Conservation (phyloP, 2,888 invertebrate species). For the Tenodera sinensis region DNA sequence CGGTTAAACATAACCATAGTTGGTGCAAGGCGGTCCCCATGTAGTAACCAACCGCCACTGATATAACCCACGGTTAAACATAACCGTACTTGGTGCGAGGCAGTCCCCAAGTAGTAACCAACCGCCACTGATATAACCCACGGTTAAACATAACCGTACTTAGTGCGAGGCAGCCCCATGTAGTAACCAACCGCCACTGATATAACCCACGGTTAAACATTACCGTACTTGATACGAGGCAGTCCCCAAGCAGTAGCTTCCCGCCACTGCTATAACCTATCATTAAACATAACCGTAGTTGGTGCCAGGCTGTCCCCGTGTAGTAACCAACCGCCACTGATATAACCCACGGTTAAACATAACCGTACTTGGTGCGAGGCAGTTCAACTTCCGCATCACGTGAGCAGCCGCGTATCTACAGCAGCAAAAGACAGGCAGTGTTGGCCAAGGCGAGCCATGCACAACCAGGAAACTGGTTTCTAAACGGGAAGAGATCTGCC, state of each 20-base stretch:
- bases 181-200: no score
- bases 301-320: no score
- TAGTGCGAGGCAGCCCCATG: no score
- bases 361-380: neutral
- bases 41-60: no score
- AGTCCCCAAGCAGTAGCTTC: no score
- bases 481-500: neutral
- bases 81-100: no score
- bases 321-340: no score
- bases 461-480: constrained; percentile 15
- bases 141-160: neutral
- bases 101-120: neutral
- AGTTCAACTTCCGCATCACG: constrained; percentile 22
- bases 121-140: neutral
- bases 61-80: no score
- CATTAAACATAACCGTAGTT: neutral
- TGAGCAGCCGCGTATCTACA: neutral
- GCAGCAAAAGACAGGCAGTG: neutral
- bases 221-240: no score
- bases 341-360: neutral
- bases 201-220: neutral
- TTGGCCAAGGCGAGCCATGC: neutral
- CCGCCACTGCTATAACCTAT: neutral
- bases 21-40: no score
- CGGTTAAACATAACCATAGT: neutral